A percentile compares a stretch with the other conserved stretches of the same genome.
Conservation (phyloP, 2,797 vertebrate species). For the Enteromius anoplus region DNA sequence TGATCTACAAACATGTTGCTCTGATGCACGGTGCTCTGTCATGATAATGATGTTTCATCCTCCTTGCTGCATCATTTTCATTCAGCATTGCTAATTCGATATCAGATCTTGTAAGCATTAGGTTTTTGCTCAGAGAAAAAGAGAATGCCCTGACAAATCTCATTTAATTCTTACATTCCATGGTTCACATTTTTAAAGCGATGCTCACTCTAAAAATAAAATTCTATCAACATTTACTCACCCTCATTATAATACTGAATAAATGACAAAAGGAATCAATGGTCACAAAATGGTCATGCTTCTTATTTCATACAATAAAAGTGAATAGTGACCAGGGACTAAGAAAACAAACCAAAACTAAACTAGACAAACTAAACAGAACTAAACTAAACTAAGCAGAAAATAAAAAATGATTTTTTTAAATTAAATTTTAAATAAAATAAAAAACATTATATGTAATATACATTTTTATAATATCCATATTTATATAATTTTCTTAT, state of each 20-base stretch:
- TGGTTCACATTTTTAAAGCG: neutral
- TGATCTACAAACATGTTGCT: constrained; percentile 21
- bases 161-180: neutral
- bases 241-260: neutral
- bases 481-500: neutral
- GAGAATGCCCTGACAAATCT: neutral
- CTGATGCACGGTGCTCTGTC: neutral
- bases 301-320: too few relatives aligned
- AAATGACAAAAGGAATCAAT: too few relatives aligned
- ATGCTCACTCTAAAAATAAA: neutral
- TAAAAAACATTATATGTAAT: too few relatives aligned
- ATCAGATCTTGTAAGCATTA: constrained; percentile 10
- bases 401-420: too few relatives aligned
- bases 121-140: neutral
- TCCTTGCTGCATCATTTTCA: neutral
- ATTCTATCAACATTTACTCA: neutral
- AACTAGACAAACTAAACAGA: too few relatives aligned
- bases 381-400: too few relatives aligned
- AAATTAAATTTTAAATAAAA: too few relatives aligned
- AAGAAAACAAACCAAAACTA: too few relatives aligned
- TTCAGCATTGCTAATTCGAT: constrained; percentile 37
- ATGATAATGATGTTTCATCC: neutral
- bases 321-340: too few relatives aligned
- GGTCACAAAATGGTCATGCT: too few relatives aligned
- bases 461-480: neutral